Percentiles rank a stretch among this genome's conserved stretches.
These are phyloP conservation scores for Myiozetetes cayanensis DNA, from an alignment of 2,113 vertebrate genomes.

Conservation along the genomic window DNA sequence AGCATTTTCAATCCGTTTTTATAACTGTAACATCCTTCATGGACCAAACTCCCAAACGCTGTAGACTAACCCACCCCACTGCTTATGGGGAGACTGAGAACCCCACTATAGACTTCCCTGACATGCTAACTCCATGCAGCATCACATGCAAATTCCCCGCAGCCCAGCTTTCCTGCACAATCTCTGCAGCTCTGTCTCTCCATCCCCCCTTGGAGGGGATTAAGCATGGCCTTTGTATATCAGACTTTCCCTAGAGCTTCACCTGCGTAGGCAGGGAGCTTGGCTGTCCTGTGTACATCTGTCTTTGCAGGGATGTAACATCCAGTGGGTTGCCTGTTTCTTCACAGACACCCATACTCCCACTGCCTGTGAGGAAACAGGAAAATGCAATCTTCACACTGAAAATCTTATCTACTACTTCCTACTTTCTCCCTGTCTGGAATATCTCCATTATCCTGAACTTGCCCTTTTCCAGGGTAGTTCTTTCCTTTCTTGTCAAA, in stretches of 20 bases:
- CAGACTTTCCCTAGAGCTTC: background rate
- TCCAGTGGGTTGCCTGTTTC: conserved; percentile 34
- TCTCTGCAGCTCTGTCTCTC: conserved; percentile 53
- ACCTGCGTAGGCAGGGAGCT: conserved; percentile 28
- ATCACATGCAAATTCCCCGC: conserved; percentile 45
- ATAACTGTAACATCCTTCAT: conserved; percentile 68
- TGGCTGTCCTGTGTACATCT: conserved; percentile 10
- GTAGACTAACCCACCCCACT: conserved; percentile 58
- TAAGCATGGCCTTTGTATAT: conserved; percentile 23
- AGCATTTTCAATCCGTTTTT: conserved; percentile 66
- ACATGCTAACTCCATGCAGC: conserved; percentile 66
- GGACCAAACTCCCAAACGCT: conserved; percentile 61
- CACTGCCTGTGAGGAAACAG: conserved; percentile 25
- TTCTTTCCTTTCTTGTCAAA: background rate
- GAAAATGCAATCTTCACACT: background rate
- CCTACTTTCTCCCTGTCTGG: background rate
- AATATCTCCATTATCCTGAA: background rate
- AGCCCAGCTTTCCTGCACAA: conserved; percentile 53
- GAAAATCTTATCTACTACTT: conserved; percentile 15
- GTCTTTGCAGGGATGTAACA: conserved; percentile 9
- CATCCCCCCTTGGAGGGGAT: background rate
- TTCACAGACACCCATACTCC: conserved; percentile 11
- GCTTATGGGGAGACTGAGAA: conserved; percentile 59
- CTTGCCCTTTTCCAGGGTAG: background rate
- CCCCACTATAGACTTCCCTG: conserved; percentile 22